Conservation (phyloP, 2,888 invertebrate species). For the Troglohyphantes excavatus region DNA sequence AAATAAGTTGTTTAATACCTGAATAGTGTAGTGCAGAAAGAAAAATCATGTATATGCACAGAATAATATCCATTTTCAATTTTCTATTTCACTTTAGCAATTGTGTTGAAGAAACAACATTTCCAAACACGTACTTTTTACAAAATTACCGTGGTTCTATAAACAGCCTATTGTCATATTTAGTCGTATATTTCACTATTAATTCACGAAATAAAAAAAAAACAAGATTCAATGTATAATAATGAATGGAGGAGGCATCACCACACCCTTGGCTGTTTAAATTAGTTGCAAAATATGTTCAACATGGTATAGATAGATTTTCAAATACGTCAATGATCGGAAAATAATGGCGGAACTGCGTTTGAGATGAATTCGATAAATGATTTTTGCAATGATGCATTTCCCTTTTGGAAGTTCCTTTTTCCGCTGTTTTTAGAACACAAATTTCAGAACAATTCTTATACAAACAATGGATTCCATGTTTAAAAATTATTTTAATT, state of each 20-base stretch:
- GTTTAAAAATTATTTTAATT: too few relatives aligned
- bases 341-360: conserved; percentile 8
- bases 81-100: neutral
- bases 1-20: neutral
- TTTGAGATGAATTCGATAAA: neutral
- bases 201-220: too few relatives aligned
- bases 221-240: too few relatives aligned
- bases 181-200: too few relatives aligned
- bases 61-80: neutral
- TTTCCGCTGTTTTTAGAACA: neutral
- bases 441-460: too few relatives aligned
- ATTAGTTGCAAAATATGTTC: neutral
- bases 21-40: neutral
- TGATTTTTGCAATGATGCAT: neutral
- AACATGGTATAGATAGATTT: neutral
- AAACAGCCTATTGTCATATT: too few relatives aligned
- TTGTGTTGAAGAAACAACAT: too few relatives aligned
- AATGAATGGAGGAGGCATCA: too few relatives aligned
- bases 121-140: too few relatives aligned
- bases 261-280: neutral
- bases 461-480: too few relatives aligned
- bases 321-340: neutral
- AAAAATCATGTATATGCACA: neutral
- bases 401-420: neutral
- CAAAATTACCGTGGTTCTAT: too few relatives aligned